Evolutionary conservation across 2,113 vertebrate genomes (phyloP).

Genomic region (Neogale vison): DNA sequence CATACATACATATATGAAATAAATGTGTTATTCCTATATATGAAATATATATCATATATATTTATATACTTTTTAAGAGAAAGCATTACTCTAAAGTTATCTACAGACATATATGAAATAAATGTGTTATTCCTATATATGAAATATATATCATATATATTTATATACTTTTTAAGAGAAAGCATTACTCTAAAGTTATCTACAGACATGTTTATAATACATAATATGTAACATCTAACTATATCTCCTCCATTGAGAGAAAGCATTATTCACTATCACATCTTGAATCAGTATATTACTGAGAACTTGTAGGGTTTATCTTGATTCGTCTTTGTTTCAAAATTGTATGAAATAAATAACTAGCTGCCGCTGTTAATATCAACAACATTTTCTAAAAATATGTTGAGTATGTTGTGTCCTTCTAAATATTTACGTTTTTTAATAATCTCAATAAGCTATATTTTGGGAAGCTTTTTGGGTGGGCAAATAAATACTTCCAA

Average conservation of each 20-base stretch:
- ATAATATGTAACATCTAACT: not conserved
- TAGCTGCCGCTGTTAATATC: constrained; percentile 66
- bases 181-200: not conserved
- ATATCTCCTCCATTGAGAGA: not conserved
- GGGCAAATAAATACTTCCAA: constrained; percentile 68
- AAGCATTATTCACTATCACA: not conserved
- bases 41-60: not conserved
- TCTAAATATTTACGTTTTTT: constrained; percentile 77
- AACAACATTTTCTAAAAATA: constrained; percentile 75
- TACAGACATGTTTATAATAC: not conserved
- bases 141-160: not conserved
- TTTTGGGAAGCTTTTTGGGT: constrained; percentile 75
- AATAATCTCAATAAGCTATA: constrained; percentile 61
- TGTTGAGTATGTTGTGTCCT: constrained; percentile 54
- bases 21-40: not conserved
- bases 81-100: not conserved
- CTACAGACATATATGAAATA: not conserved
- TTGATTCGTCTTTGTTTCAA: constrained; percentile 56
- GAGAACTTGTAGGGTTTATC: constrained; percentile 55
- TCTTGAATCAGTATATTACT: constrained; percentile 9
- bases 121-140: not conserved
- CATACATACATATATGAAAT: not conserved
- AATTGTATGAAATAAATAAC: constrained; percentile 59
- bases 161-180: not conserved
- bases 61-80: not conserved